Evolutionary conservation across 2,113 vertebrate species (phyloP), one percentile per base, ranked within the genome.

Genomic region (Proteles cristata): DNA sequence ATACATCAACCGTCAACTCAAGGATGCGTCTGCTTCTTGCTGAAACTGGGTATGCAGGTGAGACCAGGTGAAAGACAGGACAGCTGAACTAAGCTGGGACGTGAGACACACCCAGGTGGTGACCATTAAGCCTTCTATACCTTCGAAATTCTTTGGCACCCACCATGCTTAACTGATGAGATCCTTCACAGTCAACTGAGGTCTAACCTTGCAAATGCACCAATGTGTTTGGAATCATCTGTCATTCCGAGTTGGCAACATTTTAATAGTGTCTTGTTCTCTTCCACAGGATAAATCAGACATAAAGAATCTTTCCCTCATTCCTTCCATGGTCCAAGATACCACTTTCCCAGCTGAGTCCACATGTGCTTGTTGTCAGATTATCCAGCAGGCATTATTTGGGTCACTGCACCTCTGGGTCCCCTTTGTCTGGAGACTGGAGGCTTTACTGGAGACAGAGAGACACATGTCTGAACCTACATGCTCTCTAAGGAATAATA

Each of bases 21-120:
- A 28, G 85, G 94, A 63, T 94, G 92, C 61, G 28, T 86, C 77
- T 80, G 63, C 92, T 94, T 96, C 96, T 92, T 48, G 45, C 25
- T 39, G 76, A 80, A 65, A 89, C 39, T 79, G 45, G 31, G 10
- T n/a, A 6, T 28, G 26, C 43, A n/a, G 1, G 33, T 3, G 53
- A 80, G 82, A 66, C 65, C 39, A 12, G 58, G 39, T 21, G 39
- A 58, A 12, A 68, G 58, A 69, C n/a, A 8, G 7, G 58, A 7
- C 7, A 14, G 48, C 48, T 21, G 39, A 35, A 76, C 16, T 5
- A 79, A 61, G 53, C 45, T 10, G 55, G 50, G 45, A 50, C 26
- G 85, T 71, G 79, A 69, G 84, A 71, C 39, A 65, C 65, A 50
- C 31, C 83, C 79, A 14, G 0, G 1, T 76, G 16, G 65, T 61